Base-by-base conservation (phyloP, 2,888 invertebrate species). In the Chironomus riparius region DNA sequence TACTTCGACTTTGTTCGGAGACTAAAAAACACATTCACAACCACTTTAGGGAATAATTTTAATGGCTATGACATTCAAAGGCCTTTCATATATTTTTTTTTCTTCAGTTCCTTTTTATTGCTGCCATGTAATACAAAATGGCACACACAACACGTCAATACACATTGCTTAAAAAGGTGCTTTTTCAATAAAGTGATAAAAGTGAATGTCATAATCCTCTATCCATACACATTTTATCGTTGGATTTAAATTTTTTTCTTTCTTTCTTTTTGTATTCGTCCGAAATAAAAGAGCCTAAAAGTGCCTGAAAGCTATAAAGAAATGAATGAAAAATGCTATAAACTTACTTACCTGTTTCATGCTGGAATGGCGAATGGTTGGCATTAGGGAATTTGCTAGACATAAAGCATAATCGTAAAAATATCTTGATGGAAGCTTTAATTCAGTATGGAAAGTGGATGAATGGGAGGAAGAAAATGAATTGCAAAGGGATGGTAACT, bases 371-470 rank as follows among this genome's bases (percentile, higher is more conserved):
- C 38, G 28, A 56, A 22, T 13, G 50, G 7, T 21, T n/a, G 56
- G 47, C 72, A 72, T 72, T 72, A 72, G 72, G 72, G 72, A 72
- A 62, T 72, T 72, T 62, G 72, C 56, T 38, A 72, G 62, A 72
- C 61, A 62, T 72, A 72, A 72, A 72, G 28, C 61, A 72, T 62
- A 72, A 72, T 72, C 72, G 72, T 72, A 72, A 72, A 72, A 72
- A 50, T 48, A 48, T 71, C 61, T 28, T 56, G 50, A 72, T 22
- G 18, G 70, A 70, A 70, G 70, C 70, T 70, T 70, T 72, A 62
- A 72, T 50, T 72, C 38, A 0, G 15, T 15, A 15, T 38, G 38
- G 38, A 56, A 56, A 56, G 56, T 56, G 56, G 18, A 56, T 56
- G 56, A 56, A 56, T 56, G n/a, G 15, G 18, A 18, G 18, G n/a